Percentiles rank a stretch among this genome's conserved stretches.
These are phyloP conservation scores for Drosophila nebulosa DNA, from an alignment of 1,140 invertebrate species.

Conservation along the genomic window DNA sequence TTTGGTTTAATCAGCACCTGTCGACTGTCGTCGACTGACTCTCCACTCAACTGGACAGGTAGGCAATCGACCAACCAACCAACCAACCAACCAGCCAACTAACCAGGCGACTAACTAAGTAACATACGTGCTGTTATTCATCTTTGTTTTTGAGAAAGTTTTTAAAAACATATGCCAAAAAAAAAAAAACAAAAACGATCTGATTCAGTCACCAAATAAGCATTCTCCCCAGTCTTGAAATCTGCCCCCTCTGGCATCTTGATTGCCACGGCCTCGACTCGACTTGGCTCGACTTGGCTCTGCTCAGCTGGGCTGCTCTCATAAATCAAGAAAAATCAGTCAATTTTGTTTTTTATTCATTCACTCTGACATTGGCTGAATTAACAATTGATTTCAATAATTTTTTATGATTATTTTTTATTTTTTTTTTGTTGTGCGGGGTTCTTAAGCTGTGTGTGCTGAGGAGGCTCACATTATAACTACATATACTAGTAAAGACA, in stretches of 20 bases:
- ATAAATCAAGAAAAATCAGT: conserved; percentile 78
- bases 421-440: conserved; percentile 50
- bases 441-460: conserved; percentile 35
- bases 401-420: conserved; percentile 78
- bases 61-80: neutral
- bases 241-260: conserved; percentile 47
- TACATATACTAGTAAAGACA: neutral
- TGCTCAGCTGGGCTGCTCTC: conserved; percentile 43
- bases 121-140: conserved; percentile 2
- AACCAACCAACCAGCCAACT: neutral
- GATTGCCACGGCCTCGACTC: conserved; percentile 30
- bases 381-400: conserved; percentile 79
- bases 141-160: conserved; percentile 58
- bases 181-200: conserved; percentile 29
- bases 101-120: neutral
- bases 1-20: conserved; percentile 76
- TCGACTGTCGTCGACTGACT: conserved; percentile 52
- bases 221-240: conserved; percentile 15
- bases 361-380: conserved; percentile 77
- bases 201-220: conserved; percentile 17
- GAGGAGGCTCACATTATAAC: no score
- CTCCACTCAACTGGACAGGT: conserved; percentile 56
- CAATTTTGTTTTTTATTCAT: conserved; percentile 58
- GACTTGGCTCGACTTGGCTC: conserved; percentile 1
- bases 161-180: conserved; percentile 64